A percentile compares a stretch with the other conserved stretches of the same genome.
Evolutionary conservation across 1,140 invertebrate species (phyloP).

Genomic region (Drosophila albomicans): DNA sequence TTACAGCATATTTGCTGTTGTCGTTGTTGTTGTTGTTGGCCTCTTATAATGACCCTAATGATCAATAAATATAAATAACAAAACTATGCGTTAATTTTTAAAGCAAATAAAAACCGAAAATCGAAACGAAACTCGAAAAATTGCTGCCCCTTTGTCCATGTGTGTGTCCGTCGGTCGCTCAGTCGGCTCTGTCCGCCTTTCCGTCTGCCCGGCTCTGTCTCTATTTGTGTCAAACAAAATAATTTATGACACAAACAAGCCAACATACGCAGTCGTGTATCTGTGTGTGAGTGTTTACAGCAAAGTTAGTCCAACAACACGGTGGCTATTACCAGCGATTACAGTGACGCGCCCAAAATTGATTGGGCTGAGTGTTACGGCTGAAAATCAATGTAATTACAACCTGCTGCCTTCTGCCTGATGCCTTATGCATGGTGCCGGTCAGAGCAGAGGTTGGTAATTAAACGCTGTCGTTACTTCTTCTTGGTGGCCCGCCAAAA

Average conservation of each 20-base stretch:
- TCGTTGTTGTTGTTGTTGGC: constrained; percentile 13
- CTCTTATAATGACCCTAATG: constrained; percentile 72
- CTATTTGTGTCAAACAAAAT: constrained; percentile 66
- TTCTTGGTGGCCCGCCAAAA: constrained; percentile 59
- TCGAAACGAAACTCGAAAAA: constrained; percentile 30
- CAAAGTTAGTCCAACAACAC: constrained; percentile 44
- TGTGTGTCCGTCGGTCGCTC: background rate
- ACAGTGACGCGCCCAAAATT: constrained; percentile 73
- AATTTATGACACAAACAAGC: constrained; percentile 69
- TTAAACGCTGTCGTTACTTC: constrained; percentile 52
- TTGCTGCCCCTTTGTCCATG: background rate
- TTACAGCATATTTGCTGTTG: constrained; percentile 15
- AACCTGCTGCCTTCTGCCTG: constrained; percentile 8
- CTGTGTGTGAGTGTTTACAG: constrained; percentile 8
- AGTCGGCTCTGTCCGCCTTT: background rate
- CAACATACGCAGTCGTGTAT: constrained; percentile 16
- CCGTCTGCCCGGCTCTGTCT: constrained; percentile 23
- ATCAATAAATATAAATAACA: constrained; percentile 71
- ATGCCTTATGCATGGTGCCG: constrained; percentile 1
- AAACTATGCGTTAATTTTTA: constrained; percentile 76
- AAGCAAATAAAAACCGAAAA: constrained; percentile 67
- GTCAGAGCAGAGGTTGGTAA: constrained; percentile 36
- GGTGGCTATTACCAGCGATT: constrained; percentile 66
- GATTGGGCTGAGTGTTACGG: constrained; percentile 53
- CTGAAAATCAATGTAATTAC: constrained; percentile 80